Conservation (phyloP, 2,888 invertebrate species). For the Drosophila demipolita region DNA sequence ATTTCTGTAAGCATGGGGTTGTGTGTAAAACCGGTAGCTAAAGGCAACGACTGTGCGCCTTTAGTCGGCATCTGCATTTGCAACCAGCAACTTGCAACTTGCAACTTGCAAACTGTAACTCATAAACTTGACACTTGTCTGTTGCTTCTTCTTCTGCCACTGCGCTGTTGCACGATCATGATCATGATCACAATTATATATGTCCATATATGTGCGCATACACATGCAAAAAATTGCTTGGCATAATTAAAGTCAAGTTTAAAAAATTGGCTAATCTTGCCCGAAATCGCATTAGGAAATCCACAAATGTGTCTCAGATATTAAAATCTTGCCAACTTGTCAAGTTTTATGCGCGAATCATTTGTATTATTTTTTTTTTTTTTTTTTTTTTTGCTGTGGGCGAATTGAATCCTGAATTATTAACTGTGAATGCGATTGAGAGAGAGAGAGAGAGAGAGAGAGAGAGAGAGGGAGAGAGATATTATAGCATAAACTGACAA, state of each 20-base stretch:
- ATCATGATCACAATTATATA: slow-evolving; percentile 13
- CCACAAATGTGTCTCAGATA: neutral
- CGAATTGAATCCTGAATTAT: slow-evolving; percentile 48
- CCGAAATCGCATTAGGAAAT: neutral
- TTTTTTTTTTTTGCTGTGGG: slow-evolving; percentile 15
- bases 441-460: neutral
- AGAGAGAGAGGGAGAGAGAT: neutral
- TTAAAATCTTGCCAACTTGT: neutral
- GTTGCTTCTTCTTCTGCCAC: neutral
- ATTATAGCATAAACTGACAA: slow-evolving; percentile 8
- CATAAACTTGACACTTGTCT: slow-evolving; percentile 61
- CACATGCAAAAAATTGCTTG: neutral
- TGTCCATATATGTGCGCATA: neutral
- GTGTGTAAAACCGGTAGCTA: slow-evolving; percentile 71
- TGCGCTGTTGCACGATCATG: slow-evolving; percentile 9
- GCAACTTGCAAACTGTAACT: slow-evolving; percentile 14
- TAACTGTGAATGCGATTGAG: slow-evolving; percentile 29
- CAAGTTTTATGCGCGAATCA: neutral
- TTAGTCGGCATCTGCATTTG: slow-evolving; percentile 33
- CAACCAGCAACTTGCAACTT: slow-evolving; percentile 13
- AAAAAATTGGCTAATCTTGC: neutral
- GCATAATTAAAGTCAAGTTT: neutral
- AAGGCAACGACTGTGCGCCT: slow-evolving; percentile 8
- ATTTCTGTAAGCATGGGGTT: neutral
- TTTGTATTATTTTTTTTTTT: neutral